These are phyloP conservation scores for Drosophila macrospina DNA, from an alignment of 2,888 invertebrate species.

Conservation along the genomic window DNA sequence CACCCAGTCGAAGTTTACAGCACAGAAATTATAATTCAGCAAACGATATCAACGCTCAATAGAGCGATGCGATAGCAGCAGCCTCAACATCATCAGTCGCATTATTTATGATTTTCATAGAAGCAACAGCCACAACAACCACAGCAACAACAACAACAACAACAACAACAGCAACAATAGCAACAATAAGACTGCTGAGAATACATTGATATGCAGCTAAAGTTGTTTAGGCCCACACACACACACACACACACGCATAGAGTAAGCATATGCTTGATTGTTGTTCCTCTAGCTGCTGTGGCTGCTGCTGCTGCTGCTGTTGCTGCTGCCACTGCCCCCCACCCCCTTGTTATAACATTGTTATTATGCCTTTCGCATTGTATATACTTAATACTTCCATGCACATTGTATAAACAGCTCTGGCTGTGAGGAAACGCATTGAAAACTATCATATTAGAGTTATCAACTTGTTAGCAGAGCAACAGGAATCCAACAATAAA, in stretches of 20 bases:
- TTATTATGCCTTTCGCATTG: constrained; percentile 29
- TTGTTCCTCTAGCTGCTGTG: constrained; percentile 9
- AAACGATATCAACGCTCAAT: constrained; percentile 64
- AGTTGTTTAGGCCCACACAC: constrained; percentile 42
- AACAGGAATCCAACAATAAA: constrained; percentile 18
- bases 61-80: constrained; percentile 30
- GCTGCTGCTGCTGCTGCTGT: constrained; percentile 1
- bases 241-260: constrained; percentile 37
- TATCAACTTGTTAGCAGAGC: constrained; percentile 64
- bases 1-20: constrained; percentile 2
- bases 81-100: constrained; percentile 54
- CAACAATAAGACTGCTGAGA: constrained; percentile 25
- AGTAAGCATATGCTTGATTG: constrained; percentile 40
- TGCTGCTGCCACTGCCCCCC: constrained; percentile 20
- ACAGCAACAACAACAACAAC: constrained; percentile 7
- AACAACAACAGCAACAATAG: constrained; percentile 8
- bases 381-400: constrained; percentile 19
- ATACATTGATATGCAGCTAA: constrained; percentile 58
- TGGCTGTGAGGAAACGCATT: constrained; percentile 16
- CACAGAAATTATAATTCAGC: constrained; percentile 64
- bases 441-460: constrained; percentile 49
- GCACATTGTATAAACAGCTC: constrained; percentile 59
- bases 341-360: constrained; percentile 22
- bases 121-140: constrained; percentile 37
- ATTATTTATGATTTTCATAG: constrained; percentile 72